Conservation (phyloP, 1,140 invertebrate genomes). For the Atta cephalotes region DNA sequence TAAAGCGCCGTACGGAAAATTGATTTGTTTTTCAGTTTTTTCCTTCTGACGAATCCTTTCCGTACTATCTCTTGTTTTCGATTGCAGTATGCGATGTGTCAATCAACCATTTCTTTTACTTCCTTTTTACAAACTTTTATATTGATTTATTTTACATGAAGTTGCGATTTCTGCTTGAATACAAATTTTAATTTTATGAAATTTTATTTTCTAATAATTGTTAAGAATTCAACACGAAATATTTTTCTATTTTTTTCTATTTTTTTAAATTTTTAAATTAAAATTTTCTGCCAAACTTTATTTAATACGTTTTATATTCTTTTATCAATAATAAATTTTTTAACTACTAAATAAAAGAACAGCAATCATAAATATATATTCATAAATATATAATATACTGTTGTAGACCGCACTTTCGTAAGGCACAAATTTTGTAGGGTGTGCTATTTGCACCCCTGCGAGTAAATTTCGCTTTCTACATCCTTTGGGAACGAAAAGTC, state of each 20-base stretch:
- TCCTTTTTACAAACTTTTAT: background rate
- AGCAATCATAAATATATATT: background rate
- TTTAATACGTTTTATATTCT: background rate
- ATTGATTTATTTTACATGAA: background rate
- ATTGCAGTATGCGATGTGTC: background rate
- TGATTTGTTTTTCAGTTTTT: constrained; percentile 84
- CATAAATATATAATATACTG: too few relatives aligned
- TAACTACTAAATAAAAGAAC: background rate
- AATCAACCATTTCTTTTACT: background rate
- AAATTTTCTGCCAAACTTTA: background rate
- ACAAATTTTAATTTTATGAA: background rate
- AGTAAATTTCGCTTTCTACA: constrained; percentile 1
- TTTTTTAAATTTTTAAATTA: background rate
- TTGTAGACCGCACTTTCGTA: background rate
- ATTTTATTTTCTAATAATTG: background rate
- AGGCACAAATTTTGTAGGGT: background rate
- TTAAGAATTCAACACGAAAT: background rate
- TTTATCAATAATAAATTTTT: background rate
- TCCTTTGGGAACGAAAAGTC: constrained; percentile 68
- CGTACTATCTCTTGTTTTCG: constrained; percentile 35
- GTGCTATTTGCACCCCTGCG: background rate
- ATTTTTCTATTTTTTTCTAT: background rate
- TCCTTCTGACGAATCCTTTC: background rate
- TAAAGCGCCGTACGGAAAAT: constrained; percentile 83
- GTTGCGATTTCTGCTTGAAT: background rate